Evolutionary conservation across 2,113 vertebrate species (phyloP).

Genomic region (Pleuronectes platessa): DNA sequence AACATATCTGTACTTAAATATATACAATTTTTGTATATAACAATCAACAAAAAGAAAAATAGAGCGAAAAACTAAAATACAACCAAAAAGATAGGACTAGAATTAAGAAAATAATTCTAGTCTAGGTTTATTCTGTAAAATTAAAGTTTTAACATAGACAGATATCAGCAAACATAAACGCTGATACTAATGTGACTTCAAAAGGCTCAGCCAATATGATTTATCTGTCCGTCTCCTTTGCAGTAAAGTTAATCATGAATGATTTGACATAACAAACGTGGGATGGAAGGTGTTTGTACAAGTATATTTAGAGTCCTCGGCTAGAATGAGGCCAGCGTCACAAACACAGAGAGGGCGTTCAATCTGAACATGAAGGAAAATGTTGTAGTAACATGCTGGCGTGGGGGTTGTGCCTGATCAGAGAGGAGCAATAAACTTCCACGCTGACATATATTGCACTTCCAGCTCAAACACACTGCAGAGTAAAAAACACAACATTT

Average conservation of each 20-base stretch:
- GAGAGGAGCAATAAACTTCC: conserved; percentile 35
- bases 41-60: no score
- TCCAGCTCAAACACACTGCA: conserved; percentile 14
- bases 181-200: background rate
- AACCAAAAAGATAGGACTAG: no score
- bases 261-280: conserved; percentile 13
- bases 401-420: conserved; percentile 10
- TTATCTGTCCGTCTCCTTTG: background rate
- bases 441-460: conserved; percentile 17
- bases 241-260: background rate
- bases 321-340: conserved; percentile 18
- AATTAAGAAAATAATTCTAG: no score
- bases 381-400: conserved; percentile 2
- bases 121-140: no score
- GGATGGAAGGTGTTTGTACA: conserved; percentile 6
- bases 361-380: conserved; percentile 31
- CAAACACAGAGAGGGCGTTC: conserved; percentile 27
- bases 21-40: no score
- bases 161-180: background rate
- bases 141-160: background rate
- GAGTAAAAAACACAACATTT: conserved; percentile 44
- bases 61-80: no score
- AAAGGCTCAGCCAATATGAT: background rate
- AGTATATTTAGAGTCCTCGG: conserved; percentile 30
- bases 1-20: no score